Evolutionary conservation across 2,797 vertebrate species (phyloP).

Genomic region (Chelonia mydas): DNA sequence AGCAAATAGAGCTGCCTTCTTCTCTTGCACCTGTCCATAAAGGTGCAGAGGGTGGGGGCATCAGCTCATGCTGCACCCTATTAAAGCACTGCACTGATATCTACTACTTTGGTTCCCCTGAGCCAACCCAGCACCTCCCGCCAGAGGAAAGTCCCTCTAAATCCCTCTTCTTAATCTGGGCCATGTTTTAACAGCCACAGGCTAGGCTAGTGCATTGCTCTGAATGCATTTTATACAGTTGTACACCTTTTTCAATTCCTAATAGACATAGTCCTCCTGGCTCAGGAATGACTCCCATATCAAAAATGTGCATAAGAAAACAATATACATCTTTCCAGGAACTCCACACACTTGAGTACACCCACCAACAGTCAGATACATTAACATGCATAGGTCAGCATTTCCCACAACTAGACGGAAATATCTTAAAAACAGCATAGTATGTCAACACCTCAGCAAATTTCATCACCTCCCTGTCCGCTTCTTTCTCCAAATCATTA

Average conservation of each 20-base stretch:
- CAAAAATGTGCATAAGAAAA: slow-evolving; percentile 72
- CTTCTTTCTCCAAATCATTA: slow-evolving; percentile 74
- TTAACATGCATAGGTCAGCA: slow-evolving; percentile 72
- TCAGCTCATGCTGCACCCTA: fast-evolving
- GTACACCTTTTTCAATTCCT: slow-evolving; percentile 61
- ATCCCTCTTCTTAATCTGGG: background rate
- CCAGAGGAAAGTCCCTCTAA: background rate
- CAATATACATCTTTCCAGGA: slow-evolving; percentile 69
- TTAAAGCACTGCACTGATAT: background rate
- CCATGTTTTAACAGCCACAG: background rate
- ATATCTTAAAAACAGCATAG: slow-evolving; percentile 27
- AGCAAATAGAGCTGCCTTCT: background rate
- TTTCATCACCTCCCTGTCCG: slow-evolving; percentile 74
- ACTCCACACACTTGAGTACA: slow-evolving; percentile 47
- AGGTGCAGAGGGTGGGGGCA: background rate
- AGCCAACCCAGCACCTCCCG: background rate
- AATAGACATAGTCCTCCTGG: slow-evolving; percentile 34
- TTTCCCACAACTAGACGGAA: slow-evolving; percentile 72
- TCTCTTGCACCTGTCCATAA: background rate
- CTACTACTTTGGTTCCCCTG: background rate
- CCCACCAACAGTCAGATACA: slow-evolving; percentile 68
- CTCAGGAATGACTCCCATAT: slow-evolving; percentile 72
- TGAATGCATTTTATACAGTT: slow-evolving; percentile 29
- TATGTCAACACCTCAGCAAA: slow-evolving; percentile 72
- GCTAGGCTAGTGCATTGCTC: background rate